phyloP scores from a whole-genome alignment of 2,113 vertebrate genomes.

The Lycaon pictus region DNA sequence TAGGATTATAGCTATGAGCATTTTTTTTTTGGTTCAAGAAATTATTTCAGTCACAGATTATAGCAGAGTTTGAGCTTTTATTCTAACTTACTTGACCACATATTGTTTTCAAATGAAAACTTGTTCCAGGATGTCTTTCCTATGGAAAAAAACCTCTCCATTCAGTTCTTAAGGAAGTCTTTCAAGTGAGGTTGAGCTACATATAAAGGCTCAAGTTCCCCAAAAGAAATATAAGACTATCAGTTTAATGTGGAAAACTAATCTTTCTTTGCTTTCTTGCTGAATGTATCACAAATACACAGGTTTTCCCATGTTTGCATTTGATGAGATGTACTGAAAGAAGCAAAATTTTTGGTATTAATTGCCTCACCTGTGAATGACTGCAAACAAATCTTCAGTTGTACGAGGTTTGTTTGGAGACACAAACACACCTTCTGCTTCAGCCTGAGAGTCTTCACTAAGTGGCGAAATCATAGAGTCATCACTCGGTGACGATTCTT shows the following conservation, averaged over 20 bases:
- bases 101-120: constrained; percentile 48
- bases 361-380: constrained; percentile 96
- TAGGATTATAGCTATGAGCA: constrained; percentile 22
- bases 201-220: neutral
- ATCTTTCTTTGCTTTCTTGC: neutral
- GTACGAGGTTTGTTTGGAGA: constrained; percentile 98
- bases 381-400: constrained; percentile 98
- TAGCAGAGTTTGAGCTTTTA: constrained; percentile 51
- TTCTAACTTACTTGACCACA: neutral
- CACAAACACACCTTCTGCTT: constrained; percentile 93
- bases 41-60: constrained; percentile 23
- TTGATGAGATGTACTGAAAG: neutral
- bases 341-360: neutral
- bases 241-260: constrained; percentile 26
- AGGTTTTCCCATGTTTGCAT: neutral
- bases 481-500: constrained; percentile 92
- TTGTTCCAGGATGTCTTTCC: constrained; percentile 45
- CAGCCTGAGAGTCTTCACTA: constrained; percentile 94
- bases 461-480: constrained; percentile 94
- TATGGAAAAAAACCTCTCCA: neutral
- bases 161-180: constrained; percentile 17
- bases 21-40: constrained; percentile 27
- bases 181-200: neutral
- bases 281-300: neutral
- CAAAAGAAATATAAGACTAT: neutral